phyloP scores from a whole-genome alignment of 2,888 invertebrate genomes.

The Lasiommata megera region DNA sequence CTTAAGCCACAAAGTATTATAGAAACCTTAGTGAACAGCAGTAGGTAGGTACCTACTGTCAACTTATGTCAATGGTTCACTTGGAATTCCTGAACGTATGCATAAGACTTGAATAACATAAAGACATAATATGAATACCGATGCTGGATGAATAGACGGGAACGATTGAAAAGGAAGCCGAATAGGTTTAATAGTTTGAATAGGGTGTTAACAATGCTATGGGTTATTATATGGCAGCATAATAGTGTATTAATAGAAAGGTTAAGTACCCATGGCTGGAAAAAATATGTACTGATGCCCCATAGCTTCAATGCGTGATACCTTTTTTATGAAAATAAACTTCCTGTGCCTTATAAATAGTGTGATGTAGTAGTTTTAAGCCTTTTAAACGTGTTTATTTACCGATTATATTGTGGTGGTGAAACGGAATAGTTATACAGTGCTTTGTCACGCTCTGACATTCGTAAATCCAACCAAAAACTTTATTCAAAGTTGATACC shows the following conservation, averaged over 20 bases:
- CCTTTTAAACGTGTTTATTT: no score
- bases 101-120: constrained; percentile 22
- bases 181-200: constrained; percentile 25
- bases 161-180: constrained; percentile 36
- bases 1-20: not conserved
- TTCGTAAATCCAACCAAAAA: no score
- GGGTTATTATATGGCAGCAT: constrained; percentile 17
- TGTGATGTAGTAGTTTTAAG: no score
- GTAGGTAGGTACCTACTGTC: constrained; percentile 16
- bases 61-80: constrained; percentile 18
- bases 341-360: no score
- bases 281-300: constrained; percentile 10
- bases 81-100: constrained; percentile 16
- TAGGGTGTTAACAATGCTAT: constrained; percentile 27
- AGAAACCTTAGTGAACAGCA: not conserved
- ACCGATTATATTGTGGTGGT: no score
- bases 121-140: constrained; percentile 27
- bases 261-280: constrained; percentile 7
- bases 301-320: constrained; percentile 1
- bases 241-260: constrained; percentile 20
- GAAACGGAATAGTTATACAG: no score
- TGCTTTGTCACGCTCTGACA: no score
- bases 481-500: no score
- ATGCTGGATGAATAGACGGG: constrained; percentile 29
- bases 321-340: no score